A percentile compares a stretch with the other conserved stretches of the same genome.
Evolutionary conservation across 2,888 invertebrate genomes (phyloP).

Genomic region (Clanis bilineata): DNA sequence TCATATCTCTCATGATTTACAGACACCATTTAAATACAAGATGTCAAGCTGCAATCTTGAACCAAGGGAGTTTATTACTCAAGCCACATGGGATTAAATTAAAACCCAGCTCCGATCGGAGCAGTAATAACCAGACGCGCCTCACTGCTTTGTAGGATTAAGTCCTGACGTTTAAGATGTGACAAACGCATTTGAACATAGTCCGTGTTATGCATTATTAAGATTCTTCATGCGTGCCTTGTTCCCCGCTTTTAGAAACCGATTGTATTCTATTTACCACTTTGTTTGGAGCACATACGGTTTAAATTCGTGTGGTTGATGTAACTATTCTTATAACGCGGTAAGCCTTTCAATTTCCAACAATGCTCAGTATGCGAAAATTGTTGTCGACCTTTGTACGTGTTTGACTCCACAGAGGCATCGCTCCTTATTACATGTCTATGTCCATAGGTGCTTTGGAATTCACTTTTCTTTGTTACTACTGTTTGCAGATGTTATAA

Average conservation of each 20-base stretch:
- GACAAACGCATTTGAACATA: conserved; percentile 45
- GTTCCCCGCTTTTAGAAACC: conserved; percentile 14
- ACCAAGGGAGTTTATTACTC: conserved; percentile 9
- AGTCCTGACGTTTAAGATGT: conserved; percentile 36
- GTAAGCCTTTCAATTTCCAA: conserved; percentile 64
- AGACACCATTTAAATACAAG: not conserved
- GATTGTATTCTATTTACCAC: not conserved
- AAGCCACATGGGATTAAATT: conserved; percentile 24
- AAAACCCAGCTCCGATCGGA: conserved; percentile 28
- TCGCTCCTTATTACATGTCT: conserved; percentile 39
- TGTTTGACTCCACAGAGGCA: conserved; percentile 48
- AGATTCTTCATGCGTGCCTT: conserved; percentile 52
- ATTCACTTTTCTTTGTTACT: conserved; percentile 39
- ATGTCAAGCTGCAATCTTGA: not conserved
- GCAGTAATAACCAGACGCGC: conserved; percentile 33
- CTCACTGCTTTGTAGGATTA: conserved; percentile 36
- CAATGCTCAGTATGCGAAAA: conserved; percentile 69
- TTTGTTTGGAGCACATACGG: not conserved
- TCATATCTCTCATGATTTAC: not conserved
- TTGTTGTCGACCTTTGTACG: conserved; percentile 66
- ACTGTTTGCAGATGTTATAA: conserved; percentile 20
- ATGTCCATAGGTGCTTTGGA: conserved; percentile 36
- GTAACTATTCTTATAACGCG: conserved; percentile 43
- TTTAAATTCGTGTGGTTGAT: conserved; percentile 15
- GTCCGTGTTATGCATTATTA: conserved; percentile 52